A percentile compares a stretch with the other conserved stretches of the same genome.
phyloP scores from a whole-genome alignment of 2,888 invertebrate genomes.

The Chaetogeoica ovagalla region DNA sequence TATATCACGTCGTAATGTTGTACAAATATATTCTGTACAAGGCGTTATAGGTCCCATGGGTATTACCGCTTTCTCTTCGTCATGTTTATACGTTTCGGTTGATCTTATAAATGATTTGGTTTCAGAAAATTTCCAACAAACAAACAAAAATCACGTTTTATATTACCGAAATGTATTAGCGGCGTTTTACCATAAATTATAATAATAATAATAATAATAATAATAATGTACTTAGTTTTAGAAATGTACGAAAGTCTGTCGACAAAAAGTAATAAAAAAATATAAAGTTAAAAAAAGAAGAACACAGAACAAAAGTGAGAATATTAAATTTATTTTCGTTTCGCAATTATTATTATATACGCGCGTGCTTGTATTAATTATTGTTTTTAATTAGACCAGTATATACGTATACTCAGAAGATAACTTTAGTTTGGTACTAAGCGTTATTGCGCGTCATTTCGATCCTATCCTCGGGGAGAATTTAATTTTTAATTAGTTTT shows the following conservation, averaged over 20 bases:
- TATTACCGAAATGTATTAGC: neutral
- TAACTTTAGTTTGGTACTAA: too few species aligned
- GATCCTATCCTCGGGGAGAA: neutral
- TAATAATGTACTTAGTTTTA: too few species aligned
- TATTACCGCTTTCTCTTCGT: neutral
- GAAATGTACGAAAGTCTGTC: too few species aligned
- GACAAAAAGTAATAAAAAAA: too few species aligned
- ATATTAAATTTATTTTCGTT: too few species aligned
- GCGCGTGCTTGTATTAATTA: neutral
- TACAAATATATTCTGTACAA: neutral
- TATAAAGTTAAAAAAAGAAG: too few species aligned
- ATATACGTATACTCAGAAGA: too few species aligned
- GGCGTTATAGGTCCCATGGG: neutral
- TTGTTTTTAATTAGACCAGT: neutral
- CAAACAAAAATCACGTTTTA: neutral
- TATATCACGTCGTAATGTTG: neutral
- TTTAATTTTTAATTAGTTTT: constrained; percentile 35
- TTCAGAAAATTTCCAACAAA: neutral
- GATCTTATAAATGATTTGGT: neutral
- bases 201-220: too few species aligned
- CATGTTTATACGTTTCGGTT: neutral
- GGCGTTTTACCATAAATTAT: neutral
- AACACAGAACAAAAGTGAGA: too few species aligned
- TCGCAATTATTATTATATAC: too few species aligned
- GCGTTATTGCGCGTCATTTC: too few species aligned